Evolutionary conservation across 2,113 vertebrate genomes (phyloP).

Genomic region (Philantomba maxwellii): DNA sequence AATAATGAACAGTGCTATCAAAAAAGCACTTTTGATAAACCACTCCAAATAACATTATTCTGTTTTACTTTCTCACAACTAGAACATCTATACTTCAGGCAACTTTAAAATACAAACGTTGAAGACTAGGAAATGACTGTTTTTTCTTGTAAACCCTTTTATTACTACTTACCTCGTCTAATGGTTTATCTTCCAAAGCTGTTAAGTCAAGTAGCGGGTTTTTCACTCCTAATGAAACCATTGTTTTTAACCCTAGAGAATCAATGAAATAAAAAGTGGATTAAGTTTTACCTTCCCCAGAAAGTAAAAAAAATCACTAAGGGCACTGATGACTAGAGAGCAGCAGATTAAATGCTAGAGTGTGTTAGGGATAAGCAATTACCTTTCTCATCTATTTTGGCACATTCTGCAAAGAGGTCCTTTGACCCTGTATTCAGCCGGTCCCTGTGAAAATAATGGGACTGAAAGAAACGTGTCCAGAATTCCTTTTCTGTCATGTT

Average conservation of each 20-base stretch:
- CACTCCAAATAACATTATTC: neutral
- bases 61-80: neutral
- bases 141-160: neutral
- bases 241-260: slow-evolving; percentile 90
- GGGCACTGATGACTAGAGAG: neutral
- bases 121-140: neutral
- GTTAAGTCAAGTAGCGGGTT: slow-evolving; percentile 95
- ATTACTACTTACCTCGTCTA: slow-evolving; percentile 90
- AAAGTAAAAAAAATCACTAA: neutral
- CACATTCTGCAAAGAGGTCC: slow-evolving; percentile 98
- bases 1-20: neutral
- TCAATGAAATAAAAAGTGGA: slow-evolving; percentile 21
- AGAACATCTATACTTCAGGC: neutral
- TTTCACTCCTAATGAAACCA: slow-evolving; percentile 96
- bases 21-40: neutral
- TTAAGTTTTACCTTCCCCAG: neutral
- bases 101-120: neutral
- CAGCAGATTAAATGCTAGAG: neutral
- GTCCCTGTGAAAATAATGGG: slow-evolving; percentile 98
- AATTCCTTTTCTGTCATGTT: slow-evolving; percentile 97
- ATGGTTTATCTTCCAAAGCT: slow-evolving; percentile 92
- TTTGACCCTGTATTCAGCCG: slow-evolving; percentile 94
- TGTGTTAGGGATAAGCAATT: slow-evolving; percentile 20
- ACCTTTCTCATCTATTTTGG: slow-evolving; percentile 98
- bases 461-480: slow-evolving; percentile 99